Evolutionary conservation across 1,140 invertebrate species (phyloP).

Genomic region (Andrena cerasifolii): DNA sequence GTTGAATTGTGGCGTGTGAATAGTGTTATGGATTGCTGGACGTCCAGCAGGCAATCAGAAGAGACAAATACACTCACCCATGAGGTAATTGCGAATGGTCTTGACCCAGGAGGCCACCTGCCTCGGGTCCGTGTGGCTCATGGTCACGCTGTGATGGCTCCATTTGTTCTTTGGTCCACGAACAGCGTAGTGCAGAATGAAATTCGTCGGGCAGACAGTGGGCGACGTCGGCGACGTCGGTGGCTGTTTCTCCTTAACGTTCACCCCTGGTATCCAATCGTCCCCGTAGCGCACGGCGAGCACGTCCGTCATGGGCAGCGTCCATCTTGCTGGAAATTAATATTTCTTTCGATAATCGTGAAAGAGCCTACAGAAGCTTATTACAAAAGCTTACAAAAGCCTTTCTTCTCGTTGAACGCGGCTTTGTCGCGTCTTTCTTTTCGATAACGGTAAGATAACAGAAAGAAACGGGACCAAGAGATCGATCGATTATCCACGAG

Average conservation of each 20-base stretch:
- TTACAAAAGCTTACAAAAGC: too few relatives aligned
- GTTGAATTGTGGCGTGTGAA: too few relatives aligned
- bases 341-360: too few relatives aligned
- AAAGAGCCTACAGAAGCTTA: too few relatives aligned
- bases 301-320: constrained; percentile 82
- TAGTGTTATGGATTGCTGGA: too few relatives aligned
- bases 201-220: constrained; percentile 81
- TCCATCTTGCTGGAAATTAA: constrained; percentile 81
- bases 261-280: constrained; percentile 69
- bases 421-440: too few relatives aligned
- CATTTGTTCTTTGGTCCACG: constrained; percentile 84
- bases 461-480: too few relatives aligned
- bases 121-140: constrained; percentile 85
- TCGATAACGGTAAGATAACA: too few relatives aligned
- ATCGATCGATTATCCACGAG: too few relatives aligned
- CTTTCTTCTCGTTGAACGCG: too few relatives aligned
- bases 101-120: constrained; percentile 86
- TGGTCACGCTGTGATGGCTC: constrained; percentile 83
- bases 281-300: constrained; percentile 82
- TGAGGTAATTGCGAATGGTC: constrained; percentile 83
- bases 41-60: too few relatives aligned
- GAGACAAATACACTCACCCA: constrained; percentile 74
- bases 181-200: constrained; percentile 86
- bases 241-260: constrained; percentile 55
- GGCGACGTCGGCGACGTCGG: constrained; percentile 59